phyloP scores from a whole-genome alignment of 2,113 vertebrate species.

The Lanius ludovicianus region DNA sequence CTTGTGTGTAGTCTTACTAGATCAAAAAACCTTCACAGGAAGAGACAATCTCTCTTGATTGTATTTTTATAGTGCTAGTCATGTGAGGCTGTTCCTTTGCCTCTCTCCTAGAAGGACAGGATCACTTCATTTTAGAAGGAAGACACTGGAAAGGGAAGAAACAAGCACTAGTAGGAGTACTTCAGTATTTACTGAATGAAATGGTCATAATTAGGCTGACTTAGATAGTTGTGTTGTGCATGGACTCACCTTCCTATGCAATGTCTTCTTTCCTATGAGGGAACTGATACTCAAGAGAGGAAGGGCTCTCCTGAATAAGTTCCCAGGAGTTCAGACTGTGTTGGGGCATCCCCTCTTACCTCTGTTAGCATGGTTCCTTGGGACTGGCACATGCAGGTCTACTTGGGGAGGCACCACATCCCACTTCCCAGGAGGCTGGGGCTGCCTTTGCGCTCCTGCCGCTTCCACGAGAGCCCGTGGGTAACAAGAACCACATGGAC shows the following conservation, averaged over 20 bases:
- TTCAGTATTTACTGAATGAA: neutral
- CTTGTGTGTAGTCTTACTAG: neutral
- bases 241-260: neutral
- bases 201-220: neutral
- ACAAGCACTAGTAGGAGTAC: neutral
- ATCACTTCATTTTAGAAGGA: neutral
- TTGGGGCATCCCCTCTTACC: neutral
- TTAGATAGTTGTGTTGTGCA: neutral
- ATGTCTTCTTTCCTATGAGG: neutral
- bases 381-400: neutral
- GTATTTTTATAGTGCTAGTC: neutral
- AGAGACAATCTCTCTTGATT: neutral
- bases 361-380: neutral
- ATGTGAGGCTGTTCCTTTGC: neutral
- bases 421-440: neutral
- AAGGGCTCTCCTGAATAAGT: neutral
- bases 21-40: neutral
- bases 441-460: neutral
- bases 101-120: neutral
- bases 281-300: neutral
- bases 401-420: neutral
- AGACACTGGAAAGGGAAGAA: neutral
- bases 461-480: neutral
- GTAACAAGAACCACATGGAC: conserved; percentile 44
- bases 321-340: neutral